Evolutionary conservation across 2,888 invertebrate species (phyloP).

Genomic region (Dione juno): DNA sequence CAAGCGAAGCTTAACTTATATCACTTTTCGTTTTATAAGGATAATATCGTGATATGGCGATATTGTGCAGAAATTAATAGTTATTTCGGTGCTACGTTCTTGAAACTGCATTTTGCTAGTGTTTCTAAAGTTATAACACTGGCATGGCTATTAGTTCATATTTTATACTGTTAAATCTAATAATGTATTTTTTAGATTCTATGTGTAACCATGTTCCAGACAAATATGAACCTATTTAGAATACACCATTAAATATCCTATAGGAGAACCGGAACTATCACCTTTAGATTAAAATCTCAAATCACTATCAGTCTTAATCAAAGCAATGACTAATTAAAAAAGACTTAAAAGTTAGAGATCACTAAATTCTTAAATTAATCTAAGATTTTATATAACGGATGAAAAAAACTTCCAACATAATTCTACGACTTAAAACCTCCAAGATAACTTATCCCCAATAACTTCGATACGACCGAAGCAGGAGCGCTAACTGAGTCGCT

Average conservation of each 20-base stretch:
- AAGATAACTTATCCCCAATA: conserved; percentile 52
- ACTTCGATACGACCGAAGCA: conserved; percentile 60
- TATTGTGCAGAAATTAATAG: conserved; percentile 37
- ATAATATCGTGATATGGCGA: conserved; percentile 41
- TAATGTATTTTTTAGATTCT: neutral
- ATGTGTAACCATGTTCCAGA: neutral
- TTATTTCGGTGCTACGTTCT: conserved; percentile 21
- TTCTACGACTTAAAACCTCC: conserved; percentile 23
- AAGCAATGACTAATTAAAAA: neutral
- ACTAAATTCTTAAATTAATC: conserved; percentile 15
- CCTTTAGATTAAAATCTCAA: neutral
- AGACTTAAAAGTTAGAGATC: conserved; percentile 10
- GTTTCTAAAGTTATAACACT: neutral
- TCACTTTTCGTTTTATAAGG: conserved; percentile 42
- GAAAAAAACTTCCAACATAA: conserved; percentile 21
- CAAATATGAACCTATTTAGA: neutral
- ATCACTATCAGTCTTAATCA: neutral
- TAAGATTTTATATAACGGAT: conserved; percentile 22
- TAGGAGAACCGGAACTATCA: neutral
- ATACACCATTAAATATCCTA: neutral
- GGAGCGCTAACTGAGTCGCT: conserved; percentile 50
- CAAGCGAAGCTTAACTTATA: conserved; percentile 39
- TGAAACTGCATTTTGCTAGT: conserved; percentile 14
- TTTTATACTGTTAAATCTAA: neutral
- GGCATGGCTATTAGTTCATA: neutral